Evolutionary conservation across 2,113 vertebrate species (phyloP).

Genomic region (Hyperoodon ampullatus): DNA sequence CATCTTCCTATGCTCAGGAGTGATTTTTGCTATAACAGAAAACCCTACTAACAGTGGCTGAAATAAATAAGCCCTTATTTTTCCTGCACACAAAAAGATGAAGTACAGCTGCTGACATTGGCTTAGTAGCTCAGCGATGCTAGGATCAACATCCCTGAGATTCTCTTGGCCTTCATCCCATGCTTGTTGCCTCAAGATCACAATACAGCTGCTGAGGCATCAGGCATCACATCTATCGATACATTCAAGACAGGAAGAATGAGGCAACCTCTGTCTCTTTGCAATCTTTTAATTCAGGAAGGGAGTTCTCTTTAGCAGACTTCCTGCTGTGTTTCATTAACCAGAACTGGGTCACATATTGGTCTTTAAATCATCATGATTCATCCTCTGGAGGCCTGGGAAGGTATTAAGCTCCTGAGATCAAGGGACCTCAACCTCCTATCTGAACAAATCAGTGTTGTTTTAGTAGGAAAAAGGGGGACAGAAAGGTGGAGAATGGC

Average conservation of each 20-base stretch:
- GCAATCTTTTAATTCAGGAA: not conserved
- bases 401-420: not conserved
- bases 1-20: not conserved
- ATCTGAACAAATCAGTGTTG: not conserved
- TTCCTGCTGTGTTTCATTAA: not conserved
- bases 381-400: not conserved
- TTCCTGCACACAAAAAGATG: not conserved
- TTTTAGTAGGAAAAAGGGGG: not conserved
- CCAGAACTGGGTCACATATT: not conserved
- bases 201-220: not conserved
- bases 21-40: not conserved
- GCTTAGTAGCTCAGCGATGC: not conserved
- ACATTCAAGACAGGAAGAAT: not conserved
- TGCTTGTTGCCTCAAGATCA: not conserved
- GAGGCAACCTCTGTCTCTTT: not conserved
- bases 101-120: not conserved
- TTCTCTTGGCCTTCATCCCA: not conserved
- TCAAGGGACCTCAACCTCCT: not conserved
- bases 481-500: not conserved
- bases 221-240: not conserved
- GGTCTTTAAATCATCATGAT: not conserved
- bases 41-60: not conserved
- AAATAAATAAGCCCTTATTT: conserved; percentile 6
- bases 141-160: not conserved
- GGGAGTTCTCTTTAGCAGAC: not conserved